Evolutionary conservation across 2,113 vertebrate species (phyloP), one percentile per base, ranked within the genome.

Genomic region (Anolis sagrei): DNA sequence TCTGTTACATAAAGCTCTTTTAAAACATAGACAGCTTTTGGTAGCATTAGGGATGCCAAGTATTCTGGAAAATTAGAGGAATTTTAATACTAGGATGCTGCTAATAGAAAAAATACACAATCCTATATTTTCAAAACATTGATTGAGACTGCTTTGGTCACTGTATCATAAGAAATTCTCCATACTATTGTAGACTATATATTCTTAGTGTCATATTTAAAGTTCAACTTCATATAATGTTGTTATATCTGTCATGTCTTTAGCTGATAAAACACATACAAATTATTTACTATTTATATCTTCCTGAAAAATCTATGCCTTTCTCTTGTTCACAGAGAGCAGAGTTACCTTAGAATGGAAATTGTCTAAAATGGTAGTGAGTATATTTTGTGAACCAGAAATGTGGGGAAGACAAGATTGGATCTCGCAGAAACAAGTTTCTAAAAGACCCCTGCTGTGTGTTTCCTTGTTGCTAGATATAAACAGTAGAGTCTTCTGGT

Each of bases 1-100:
- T 58, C 64, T 83, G 61, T 91, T 90, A 44, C 61, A 68, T 89
- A 90, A 93, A 89, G 86, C 27, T 27, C 32, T 64, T 87, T 93
- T 86, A 91, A 73, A 89, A 69, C 83, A 80, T 68, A 79, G 51
- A 49, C 79, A 87, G 72, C 39, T 54, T 75, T 48, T 75, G 75
- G 81, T 87, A 89, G 86, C 66, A 44, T 7, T 76, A 51, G 18
- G 32, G 91, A 89, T 70, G 29, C 69, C 80, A 84, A 76, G 49
- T 81, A 81, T 80, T 32, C 80, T 2, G 32, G 82, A 80, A 27
- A 81, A 87, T 70, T 88, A 76, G 62, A 89, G 91, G 91, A 54
- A 88, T 72, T n/a, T n/a, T 85, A 92, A 87, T 81, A 84, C 72
- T 72, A 75, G 78, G 86, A 91, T 92, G 34, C 9, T 32, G 44